Percentiles rank a stretch among this genome's conserved stretches.
Conservation (phyloP, 2,888 invertebrate species). For the Silvanus unidentatus region DNA sequence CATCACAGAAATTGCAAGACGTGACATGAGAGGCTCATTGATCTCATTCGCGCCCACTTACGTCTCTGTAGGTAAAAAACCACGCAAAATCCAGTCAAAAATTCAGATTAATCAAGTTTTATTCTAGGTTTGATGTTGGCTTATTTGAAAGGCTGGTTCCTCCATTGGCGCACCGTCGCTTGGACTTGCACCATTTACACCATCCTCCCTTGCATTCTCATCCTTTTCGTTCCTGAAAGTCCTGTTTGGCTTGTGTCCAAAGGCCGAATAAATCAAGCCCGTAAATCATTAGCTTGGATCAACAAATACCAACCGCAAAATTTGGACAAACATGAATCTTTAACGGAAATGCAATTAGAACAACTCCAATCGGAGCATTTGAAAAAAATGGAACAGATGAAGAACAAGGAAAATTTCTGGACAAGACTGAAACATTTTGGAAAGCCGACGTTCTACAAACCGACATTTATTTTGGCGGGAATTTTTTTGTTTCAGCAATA, state of each 20-base stretch:
- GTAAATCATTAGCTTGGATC: constrained; percentile 49
- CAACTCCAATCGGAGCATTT: constrained; percentile 50
- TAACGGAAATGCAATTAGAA: constrained; percentile 50
- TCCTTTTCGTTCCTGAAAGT: constrained; percentile 53
- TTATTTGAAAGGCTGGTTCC: constrained; percentile 51
- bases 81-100: not conserved
- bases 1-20: constrained; percentile 55
- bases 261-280: constrained; percentile 50
- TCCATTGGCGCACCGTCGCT: constrained; percentile 52
- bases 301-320: constrained; percentile 44
- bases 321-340: constrained; percentile 34
- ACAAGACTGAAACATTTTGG: constrained; percentile 45
- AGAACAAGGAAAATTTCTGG: constrained; percentile 31
- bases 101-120: too few relatives aligned
- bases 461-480: constrained; percentile 50
- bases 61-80: constrained; percentile 54
- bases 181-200: constrained; percentile 52
- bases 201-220: constrained; percentile 47
- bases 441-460: constrained; percentile 56
- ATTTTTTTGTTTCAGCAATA: constrained; percentile 56
- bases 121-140: constrained; percentile 53
- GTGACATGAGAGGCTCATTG: constrained; percentile 53
- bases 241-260: constrained; percentile 55
- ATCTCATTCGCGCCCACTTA: constrained; percentile 55
- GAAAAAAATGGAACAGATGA: constrained; percentile 38